Evolutionary conservation across 2,113 vertebrate genomes (phyloP), one percentile per base, ranked within the genome.

Genomic region (Dascyllus trimaculatus): DNA sequence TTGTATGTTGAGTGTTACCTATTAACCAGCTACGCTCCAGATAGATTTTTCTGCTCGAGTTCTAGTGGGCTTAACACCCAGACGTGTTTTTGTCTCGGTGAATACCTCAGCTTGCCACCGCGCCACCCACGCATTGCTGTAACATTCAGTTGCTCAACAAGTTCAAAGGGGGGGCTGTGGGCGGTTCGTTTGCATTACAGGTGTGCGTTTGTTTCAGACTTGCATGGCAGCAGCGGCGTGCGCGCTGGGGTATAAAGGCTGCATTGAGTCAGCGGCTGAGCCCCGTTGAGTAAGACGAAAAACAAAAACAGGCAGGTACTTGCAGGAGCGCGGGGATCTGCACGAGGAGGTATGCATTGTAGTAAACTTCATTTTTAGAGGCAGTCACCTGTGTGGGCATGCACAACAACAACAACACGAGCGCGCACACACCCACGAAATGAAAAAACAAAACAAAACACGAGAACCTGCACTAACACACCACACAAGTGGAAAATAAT

Each of bases 251-350:
- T 13, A 72, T 73, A 80, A 86, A 82, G 76, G 75, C 51, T 45
- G 45, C 81, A 66, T 21, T 81, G 79, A 84, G 48, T 66, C 61
- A 15, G 49, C 0, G 14, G 52, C 38, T 29, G n/a, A 2, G 81
- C 4, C 70, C 21, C 62, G 19, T 54, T 70, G 79, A 85, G 46
- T 53, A 85, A 82, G 76, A 75, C 0, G 11, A 63, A 59, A 79
- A 84, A 85, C 82, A 69, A 71, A 80, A 86, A 73, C 87, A 81
- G 24, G 84, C 62, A 22, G 49, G 49, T 38, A 84, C 89, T 78
- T 82, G 81, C 76, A 81, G 56, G 58, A 17, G 54, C 25, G 66
- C 62, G 54, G 38, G 72, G 24, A 2, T 63, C 46, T 43, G 69
- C 53, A 63, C 14, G 51, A 70, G 8, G 48, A 59, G 76, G 65